phyloP scores from a whole-genome alignment of 1,140 invertebrate genomes.

The Zophobas atratus region DNA sequence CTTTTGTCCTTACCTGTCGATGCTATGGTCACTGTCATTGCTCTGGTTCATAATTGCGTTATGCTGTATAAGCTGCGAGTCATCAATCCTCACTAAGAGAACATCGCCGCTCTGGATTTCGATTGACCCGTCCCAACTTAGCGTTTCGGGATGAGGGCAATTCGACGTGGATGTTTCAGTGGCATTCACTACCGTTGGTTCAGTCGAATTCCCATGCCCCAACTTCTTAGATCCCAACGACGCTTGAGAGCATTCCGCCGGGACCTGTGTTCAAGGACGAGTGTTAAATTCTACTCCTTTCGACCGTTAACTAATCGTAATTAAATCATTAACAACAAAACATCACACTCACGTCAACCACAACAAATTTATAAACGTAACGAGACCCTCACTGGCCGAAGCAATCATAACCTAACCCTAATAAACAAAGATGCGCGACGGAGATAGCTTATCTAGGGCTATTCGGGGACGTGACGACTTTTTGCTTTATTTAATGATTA shows the following conservation, averaged over 20 bases:
- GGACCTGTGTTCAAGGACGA: slow-evolving; percentile 34
- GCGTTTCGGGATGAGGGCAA: slow-evolving; percentile 72
- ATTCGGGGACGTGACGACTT: slow-evolving; percentile 11
- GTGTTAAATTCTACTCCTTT: slow-evolving; percentile 34
- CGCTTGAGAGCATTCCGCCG: slow-evolving; percentile 35
- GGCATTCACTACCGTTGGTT: slow-evolving; percentile 39
- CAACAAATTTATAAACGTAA: slow-evolving; percentile 32
- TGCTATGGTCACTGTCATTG: slow-evolving; percentile 45
- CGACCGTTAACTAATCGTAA: slow-evolving; percentile 28
- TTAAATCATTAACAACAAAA: slow-evolving; percentile 37
- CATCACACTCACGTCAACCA: slow-evolving; percentile 25
- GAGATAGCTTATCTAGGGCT: slow-evolving; percentile 27
- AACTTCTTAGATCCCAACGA: slow-evolving; percentile 41
- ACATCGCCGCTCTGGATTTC: slow-evolving; percentile 80
- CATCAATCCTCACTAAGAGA: slow-evolving; percentile 78
- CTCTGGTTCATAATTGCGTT: slow-evolving; percentile 62
- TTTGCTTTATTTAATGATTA: slow-evolving; percentile 24
- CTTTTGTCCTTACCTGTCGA: slow-evolving; percentile 31
- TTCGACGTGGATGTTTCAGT: slow-evolving; percentile 60
- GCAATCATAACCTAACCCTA: slow-evolving; percentile 26
- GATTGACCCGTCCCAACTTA: slow-evolving; percentile 75
- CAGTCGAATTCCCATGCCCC: slow-evolving; percentile 37
- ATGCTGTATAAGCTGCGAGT: slow-evolving; percentile 70
- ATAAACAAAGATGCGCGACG: slow-evolving; percentile 12
- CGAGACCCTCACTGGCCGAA: slow-evolving; percentile 18